These are phyloP conservation scores for Drosophila mulleri DNA, from an alignment of 2,888 invertebrate genomes.

Conservation along the genomic window DNA sequence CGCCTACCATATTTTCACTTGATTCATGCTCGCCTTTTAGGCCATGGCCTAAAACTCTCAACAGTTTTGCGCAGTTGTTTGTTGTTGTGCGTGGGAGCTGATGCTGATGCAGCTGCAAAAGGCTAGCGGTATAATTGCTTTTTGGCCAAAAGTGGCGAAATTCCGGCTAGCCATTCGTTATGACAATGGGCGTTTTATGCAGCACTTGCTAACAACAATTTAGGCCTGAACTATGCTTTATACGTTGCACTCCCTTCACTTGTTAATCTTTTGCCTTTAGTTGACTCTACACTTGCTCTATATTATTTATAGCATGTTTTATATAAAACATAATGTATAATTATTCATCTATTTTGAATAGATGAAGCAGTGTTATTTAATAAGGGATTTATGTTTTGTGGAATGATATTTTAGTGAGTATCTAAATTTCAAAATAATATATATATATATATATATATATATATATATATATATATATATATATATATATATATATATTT, in stretches of 20 bases:
- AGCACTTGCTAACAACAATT: slow-evolving; percentile 1
- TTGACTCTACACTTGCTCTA: neutral
- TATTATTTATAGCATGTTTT: too few relatives aligned
- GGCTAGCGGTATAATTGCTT: slow-evolving; percentile 26
- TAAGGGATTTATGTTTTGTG: too few relatives aligned
- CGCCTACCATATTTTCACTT: neutral
- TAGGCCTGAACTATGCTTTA: neutral
- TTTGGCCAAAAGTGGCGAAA: slow-evolving; percentile 19
- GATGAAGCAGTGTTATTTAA: too few relatives aligned
- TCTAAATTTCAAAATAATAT: too few relatives aligned
- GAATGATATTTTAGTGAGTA: too few relatives aligned
- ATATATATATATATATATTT: too few relatives aligned
- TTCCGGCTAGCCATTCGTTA: slow-evolving; percentile 1
- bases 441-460: too few relatives aligned
- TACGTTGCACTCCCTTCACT: neutral
- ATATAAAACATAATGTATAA: too few relatives aligned
- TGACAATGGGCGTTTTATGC: slow-evolving; percentile 1
- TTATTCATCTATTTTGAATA: too few relatives aligned
- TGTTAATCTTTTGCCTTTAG: neutral
- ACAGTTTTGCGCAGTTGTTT: slow-evolving; percentile 14
- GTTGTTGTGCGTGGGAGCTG: slow-evolving; percentile 19
- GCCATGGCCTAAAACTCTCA: slow-evolving; percentile 17
- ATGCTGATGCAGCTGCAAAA: slow-evolving; percentile 6
- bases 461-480: too few relatives aligned
- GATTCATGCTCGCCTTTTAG: slow-evolving; percentile 14